Base-by-base conservation (phyloP, 1,140 invertebrate species). In the Riptortus pedestris region DNA sequence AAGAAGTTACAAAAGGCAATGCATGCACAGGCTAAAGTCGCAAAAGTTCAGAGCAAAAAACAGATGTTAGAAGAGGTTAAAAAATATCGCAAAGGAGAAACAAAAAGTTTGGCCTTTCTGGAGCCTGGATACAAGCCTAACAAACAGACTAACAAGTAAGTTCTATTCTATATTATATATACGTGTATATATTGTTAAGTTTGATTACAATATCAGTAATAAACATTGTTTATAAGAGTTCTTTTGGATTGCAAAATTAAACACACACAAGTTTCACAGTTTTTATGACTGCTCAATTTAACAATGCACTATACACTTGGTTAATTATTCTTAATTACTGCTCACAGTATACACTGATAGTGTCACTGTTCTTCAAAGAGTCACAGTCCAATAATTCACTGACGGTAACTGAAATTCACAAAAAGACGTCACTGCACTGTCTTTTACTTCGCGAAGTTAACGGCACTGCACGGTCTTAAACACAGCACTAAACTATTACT, bases 1-100 rank as follows among this genome's bases (percentile, higher is more conserved):
- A 87, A 88, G 69, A 98, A 98, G 76, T 87, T 94, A 75, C 87
- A 90, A 5, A 96, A 97, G 77, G 82, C 90, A 72, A 83, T 93
- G 71, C 85, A 94, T 78, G 82, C 86, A 63, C 88, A 97, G 75
- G 84, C 88, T 9, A 84, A 86, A 71, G 72, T 92, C 52, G 84
- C 90, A 69, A 84, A 88, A 72, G 84, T 85, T 33, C 79, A 83
- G 38, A 86, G 88, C 55, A 90, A 90, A 72, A 84, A 81, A 70
- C 81, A 91, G 74, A 81, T 91, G 78, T 70, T 90, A n/a, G 84
- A 90, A 68, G 84, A 92, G 74, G 79, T 93, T 9, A 91, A 93
- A 69, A 87, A 90, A 70, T 90, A 86, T 67, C 79, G 87, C 31
- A 92, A 92, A 75, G 89, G 89, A n/a, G 81, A 84, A 62, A 80